These are phyloP conservation scores for Cyprinodon brontotheroides DNA, from an alignment of 2,113 vertebrate species.

Conservation along the genomic window DNA sequence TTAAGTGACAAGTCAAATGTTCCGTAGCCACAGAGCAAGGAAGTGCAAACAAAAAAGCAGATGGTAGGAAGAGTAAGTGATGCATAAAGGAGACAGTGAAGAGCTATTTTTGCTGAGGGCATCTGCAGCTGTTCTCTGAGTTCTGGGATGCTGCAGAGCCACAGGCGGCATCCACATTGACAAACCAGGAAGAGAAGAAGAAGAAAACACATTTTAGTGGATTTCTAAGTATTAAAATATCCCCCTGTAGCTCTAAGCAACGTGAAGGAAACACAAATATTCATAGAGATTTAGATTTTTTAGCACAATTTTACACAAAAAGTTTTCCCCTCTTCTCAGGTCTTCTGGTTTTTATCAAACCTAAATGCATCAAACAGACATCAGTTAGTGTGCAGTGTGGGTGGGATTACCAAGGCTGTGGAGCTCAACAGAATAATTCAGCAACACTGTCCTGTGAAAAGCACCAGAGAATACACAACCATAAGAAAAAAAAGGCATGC, in stretches of 20 bases:
- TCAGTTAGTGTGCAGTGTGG: too few species aligned
- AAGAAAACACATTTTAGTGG: neutral
- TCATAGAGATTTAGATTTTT: neutral
- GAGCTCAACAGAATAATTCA: too few species aligned
- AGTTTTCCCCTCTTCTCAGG: neutral
- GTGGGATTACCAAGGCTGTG: too few species aligned
- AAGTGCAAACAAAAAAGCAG: slow-evolving; percentile 11
- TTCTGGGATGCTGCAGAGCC: slow-evolving; percentile 35
- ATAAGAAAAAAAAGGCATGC: too few species aligned
- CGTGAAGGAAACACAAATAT: neutral
- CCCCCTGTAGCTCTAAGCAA: neutral
- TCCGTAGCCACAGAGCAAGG: neutral
- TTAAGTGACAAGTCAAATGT: slow-evolving; percentile 25
- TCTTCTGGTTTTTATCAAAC: neutral
- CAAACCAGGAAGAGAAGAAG: neutral
- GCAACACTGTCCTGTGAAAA: too few species aligned
- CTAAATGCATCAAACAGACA: too few species aligned
- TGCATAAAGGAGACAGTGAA: neutral
- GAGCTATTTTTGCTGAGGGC: slow-evolving; percentile 34
- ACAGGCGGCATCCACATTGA: slow-evolving; percentile 15
- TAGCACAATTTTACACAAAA: neutral
- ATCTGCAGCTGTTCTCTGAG: slow-evolving; percentile 39
- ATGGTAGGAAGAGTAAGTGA: neutral
- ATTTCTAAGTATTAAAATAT: neutral
- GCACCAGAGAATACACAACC: too few species aligned